Evolutionary conservation across 2,888 invertebrate species (phyloP).

Genomic region (Ypsolopha scabrella): DNA sequence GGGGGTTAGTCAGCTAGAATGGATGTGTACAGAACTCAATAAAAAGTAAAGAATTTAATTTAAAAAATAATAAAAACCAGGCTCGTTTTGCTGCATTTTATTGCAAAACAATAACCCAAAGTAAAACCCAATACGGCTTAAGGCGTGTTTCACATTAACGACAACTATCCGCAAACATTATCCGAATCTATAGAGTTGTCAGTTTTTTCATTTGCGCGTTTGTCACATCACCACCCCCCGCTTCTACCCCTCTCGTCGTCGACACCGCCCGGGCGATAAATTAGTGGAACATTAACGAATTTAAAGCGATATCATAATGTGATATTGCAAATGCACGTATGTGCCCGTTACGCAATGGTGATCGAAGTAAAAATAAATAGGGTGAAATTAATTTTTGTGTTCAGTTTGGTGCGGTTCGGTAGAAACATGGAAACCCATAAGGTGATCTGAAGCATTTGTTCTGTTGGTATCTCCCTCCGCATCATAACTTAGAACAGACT

Average conservation of each 20-base stretch:
- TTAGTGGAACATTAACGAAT: conserved; percentile 42
- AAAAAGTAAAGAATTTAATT: no score
- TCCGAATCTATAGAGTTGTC: conserved; percentile 38
- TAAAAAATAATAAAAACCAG: no score
- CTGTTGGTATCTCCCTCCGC: neutral
- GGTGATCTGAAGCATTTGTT: no score
- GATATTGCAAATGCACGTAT: conserved; percentile 5
- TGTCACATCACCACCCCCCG: conserved; percentile 1
- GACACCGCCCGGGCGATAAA: conserved; percentile 15
- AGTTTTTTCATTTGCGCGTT: conserved; percentile 30
- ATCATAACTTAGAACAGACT: neutral
- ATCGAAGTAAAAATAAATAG: neutral
- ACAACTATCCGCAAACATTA: conserved; percentile 20
- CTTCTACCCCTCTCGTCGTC: conserved; percentile 15
- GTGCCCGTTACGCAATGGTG: conserved; percentile 3
- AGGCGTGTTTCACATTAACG: conserved; percentile 13
- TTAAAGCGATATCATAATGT: conserved; percentile 31
- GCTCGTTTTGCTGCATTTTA: conserved; percentile 5
- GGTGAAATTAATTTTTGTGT: no score
- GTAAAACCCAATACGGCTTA: neutral
- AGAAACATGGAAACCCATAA: no score
- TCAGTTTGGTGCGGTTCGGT: no score
- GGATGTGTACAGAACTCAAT: no score
- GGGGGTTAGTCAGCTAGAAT: no score
- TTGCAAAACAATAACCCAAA: conserved; percentile 7